Evolutionary conservation across 2,888 invertebrate genomes (phyloP).

Genomic region (Globia sparganii): DNA sequence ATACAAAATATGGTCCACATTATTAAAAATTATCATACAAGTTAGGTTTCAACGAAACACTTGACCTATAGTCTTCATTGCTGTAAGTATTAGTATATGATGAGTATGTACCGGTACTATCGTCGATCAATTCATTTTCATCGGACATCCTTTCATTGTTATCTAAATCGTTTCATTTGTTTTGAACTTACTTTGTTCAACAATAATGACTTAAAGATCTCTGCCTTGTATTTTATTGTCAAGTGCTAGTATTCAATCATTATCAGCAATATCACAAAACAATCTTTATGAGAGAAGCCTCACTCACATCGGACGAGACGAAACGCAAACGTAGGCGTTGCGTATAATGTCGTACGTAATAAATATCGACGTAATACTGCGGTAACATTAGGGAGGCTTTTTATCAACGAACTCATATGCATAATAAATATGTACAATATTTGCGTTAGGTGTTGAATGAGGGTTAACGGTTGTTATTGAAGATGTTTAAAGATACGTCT

Average conservation of each 20-base stretch:
- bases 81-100: not conserved
- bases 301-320: conserved; percentile 6
- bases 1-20: conserved; percentile 32
- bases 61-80: conserved; percentile 26
- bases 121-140: not conserved
- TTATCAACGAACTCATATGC: conserved; percentile 33
- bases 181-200: not conserved
- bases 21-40: conserved; percentile 11
- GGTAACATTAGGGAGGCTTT: conserved; percentile 51
- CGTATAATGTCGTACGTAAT: conserved; percentile 44
- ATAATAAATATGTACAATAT: conserved; percentile 9
- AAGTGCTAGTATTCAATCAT: conserved; percentile 7
- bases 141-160: not conserved
- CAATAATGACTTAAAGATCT: not conserved
- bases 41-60: conserved; percentile 7
- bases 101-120: not conserved
- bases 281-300: conserved; percentile 17
- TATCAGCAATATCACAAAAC: conserved; percentile 14
- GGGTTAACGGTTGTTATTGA: conserved; percentile 2
- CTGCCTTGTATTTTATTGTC: not conserved
- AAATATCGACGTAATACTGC: conserved; percentile 50
- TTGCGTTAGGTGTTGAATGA: conserved; percentile 19
- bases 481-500: not conserved
- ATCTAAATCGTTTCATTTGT: not conserved
- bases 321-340: conserved; percentile 51